phyloP scores from a whole-genome alignment of 2,888 invertebrate species.

The Cheilosia grossa region DNA sequence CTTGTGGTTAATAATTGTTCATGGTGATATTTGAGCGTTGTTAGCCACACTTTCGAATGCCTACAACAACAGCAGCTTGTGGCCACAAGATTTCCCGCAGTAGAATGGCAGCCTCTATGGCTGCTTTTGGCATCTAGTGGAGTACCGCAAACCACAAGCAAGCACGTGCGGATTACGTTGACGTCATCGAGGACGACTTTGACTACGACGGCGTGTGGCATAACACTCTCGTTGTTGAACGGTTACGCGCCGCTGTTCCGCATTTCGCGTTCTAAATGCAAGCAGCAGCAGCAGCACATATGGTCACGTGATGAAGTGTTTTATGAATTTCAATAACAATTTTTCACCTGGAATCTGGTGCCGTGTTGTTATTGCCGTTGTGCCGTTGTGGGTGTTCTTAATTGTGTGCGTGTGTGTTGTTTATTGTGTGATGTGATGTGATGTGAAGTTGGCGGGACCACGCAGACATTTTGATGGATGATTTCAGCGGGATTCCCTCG shows the following conservation, averaged over 20 bases:
- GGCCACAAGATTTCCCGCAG: constrained; percentile 48
- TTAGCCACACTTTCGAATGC: neutral
- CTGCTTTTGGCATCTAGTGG: constrained; percentile 58
- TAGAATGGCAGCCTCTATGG: constrained; percentile 50
- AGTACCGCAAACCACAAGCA: constrained; percentile 58
- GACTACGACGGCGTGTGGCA: constrained; percentile 30
- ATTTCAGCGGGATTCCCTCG: constrained; percentile 71
- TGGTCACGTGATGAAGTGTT: constrained; percentile 79
- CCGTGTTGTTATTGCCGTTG: constrained; percentile 52
- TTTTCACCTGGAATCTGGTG: constrained; percentile 79
- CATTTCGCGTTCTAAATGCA: constrained; percentile 68
- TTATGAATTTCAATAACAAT: constrained; percentile 80
- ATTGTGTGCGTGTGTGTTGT: constrained; percentile 37
- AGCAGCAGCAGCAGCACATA: constrained; percentile 66
- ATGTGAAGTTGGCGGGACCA: constrained; percentile 64
- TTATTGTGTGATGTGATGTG: constrained; percentile 57
- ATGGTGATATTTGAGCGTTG: constrained; percentile 19
- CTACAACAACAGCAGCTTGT: constrained; percentile 18
- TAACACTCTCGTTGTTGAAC: constrained; percentile 49
- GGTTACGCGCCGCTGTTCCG: constrained; percentile 68
- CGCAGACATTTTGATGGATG: constrained; percentile 71
- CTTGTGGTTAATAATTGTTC: constrained; percentile 39
- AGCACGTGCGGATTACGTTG: constrained; percentile 59
- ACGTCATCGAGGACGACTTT: constrained; percentile 14
- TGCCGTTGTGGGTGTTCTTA: constrained; percentile 45